phyloP scores from a whole-genome alignment of 2,888 invertebrate genomes.

The Synergus japonicus region DNA sequence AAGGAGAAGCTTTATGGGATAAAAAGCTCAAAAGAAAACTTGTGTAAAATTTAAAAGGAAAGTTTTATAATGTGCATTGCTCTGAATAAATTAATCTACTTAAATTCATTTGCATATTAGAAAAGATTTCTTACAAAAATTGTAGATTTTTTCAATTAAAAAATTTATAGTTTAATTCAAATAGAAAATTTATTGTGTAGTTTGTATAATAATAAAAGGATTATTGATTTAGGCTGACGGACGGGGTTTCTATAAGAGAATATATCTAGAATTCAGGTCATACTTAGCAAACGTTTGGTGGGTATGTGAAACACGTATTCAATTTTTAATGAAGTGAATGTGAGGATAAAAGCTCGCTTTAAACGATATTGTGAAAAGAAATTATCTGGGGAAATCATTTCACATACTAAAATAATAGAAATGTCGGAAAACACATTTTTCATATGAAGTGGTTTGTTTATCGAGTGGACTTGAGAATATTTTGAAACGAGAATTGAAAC shows the following conservation, averaged over 20 bases:
- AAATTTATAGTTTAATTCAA: not conserved
- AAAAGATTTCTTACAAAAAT: not conserved
- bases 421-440: not conserved
- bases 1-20: not conserved
- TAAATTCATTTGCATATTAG: not conserved
- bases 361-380: not conserved
- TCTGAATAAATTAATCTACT: not conserved
- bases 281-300: not conserved
- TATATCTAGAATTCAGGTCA: not conserved
- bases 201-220: not conserved
- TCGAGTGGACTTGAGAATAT: not conserved
- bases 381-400: constrained; percentile 12
- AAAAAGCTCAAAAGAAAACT: constrained; percentile 22
- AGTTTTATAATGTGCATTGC: not conserved
- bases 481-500: not conserved
- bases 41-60: not conserved
- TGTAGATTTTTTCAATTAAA: too few species aligned
- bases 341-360: not conserved
- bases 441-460: not conserved
- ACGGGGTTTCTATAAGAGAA: not conserved
- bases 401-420: not conserved
- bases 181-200: constrained; percentile 18
- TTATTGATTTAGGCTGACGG: not conserved
- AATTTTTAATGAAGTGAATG: constrained; percentile 12
- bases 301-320: not conserved